Base-by-base conservation (phyloP, 2,888 invertebrate genomes). In the Daptonema setosum region DNA sequence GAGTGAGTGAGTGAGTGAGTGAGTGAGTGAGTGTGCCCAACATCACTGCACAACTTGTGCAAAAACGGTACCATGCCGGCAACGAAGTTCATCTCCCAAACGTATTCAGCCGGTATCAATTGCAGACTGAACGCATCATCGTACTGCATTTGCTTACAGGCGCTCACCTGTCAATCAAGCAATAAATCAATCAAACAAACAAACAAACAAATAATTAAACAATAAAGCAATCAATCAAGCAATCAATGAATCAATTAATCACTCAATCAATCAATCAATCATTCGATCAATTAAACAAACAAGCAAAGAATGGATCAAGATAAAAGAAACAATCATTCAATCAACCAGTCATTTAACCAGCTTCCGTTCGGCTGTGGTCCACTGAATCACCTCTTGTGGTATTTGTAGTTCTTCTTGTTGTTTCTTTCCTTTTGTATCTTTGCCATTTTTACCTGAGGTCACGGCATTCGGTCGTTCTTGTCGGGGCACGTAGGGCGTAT, bases 61-160 rank as follows among this genome's bases (percentile, higher is more conserved):
- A 71, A 65, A 57, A 68, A 68, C 24, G 71, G 71, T 29, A 71
- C 71, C 66, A 68, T 68, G 28, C 71, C 71, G 47, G 71, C 69
- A 66, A 70, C 68, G 60, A 63, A 68, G 64, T 70, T 67, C 62
- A 69, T 69, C 57, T 67, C 69, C 17, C 63, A 58, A 35, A 66
- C 64, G 11, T 65, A 58, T 11, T 64, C 63, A n/a, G 64, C 63
- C 54, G 65, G 66, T 22, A 71, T 70, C 17, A 60, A 58, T 57
- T 71, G 71, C 43, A 71, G 57, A 1, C 70, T 70, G 63, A 71
- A 71, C 22, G 71, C 71, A 61, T 71, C 71, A 59, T 71, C 70
- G 59, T 71, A 71, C 61, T 68, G 68, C 63, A 68, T 71, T 61
- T 70, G 70, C n/a, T 64, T 61, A 11, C 66, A 64, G 1, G 66